These are phyloP conservation scores for Diarsia rubi DNA, from an alignment of 2,888 invertebrate species.

Conservation along the genomic window DNA sequence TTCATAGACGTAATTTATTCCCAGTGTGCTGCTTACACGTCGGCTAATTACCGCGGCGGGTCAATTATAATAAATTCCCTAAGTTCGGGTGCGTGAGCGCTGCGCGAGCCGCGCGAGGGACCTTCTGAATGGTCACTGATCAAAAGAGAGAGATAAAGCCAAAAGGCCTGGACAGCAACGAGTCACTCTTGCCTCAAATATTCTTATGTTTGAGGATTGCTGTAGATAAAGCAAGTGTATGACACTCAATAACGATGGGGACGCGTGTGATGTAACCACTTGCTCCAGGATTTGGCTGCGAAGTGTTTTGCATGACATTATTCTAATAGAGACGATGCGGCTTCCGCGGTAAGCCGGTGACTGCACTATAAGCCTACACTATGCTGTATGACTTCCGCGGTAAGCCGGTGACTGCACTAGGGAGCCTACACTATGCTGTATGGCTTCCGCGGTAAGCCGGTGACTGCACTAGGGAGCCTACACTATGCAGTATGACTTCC, in stretches of 20 bases:
- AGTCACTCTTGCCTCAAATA: not conserved
- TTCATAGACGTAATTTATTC: slow-evolving; percentile 74
- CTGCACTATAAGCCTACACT: not conserved
- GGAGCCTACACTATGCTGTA: not conserved
- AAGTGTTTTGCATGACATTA: slow-evolving; percentile 46
- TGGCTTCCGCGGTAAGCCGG: slow-evolving; percentile 44
- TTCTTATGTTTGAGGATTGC: not conserved
- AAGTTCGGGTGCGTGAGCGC: slow-evolving; percentile 15
- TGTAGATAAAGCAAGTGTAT: not conserved
- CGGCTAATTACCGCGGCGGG: slow-evolving; percentile 63
- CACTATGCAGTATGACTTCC: slow-evolving; percentile 37
- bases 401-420: slow-evolving; percentile 4
- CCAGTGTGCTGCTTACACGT: slow-evolving; percentile 62
- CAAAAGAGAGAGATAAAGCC: too few relatives aligned
- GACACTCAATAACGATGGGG: not conserved
- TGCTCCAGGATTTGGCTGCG: not conserved
- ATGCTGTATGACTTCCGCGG: slow-evolving; percentile 24
- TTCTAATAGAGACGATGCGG: slow-evolving; percentile 47
- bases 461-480: not conserved
- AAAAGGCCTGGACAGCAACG: too few relatives aligned
- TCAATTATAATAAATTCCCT: slow-evolving; percentile 43
- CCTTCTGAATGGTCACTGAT: not conserved
- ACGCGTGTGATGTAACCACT: not conserved
- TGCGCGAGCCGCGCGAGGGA: not conserved
- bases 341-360: slow-evolving; percentile 33